Percentiles rank a stretch among this genome's conserved stretches.
Conservation (phyloP, 1,140 invertebrate species). For the Vanessa atalanta region DNA sequence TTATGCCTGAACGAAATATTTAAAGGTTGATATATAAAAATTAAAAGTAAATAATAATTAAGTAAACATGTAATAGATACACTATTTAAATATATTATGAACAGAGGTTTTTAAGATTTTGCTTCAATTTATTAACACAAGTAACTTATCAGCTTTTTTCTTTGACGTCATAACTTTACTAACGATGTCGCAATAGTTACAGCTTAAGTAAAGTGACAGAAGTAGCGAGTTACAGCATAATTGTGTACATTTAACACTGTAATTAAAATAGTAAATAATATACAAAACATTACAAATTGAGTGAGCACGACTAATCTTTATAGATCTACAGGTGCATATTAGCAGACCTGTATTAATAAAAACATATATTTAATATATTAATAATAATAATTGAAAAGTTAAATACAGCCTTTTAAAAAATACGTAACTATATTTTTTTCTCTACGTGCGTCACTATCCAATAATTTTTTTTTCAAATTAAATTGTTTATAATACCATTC, state of each 20-base stretch:
- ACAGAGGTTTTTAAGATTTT: no score
- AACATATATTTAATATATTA: background rate
- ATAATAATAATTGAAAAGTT: background rate
- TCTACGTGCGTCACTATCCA: no score
- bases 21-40: no score
- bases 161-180: background rate
- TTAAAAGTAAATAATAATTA: no score
- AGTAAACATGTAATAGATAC: no score
- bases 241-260: constrained; percentile 58
- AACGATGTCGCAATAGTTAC: background rate
- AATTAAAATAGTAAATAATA: constrained; percentile 66
- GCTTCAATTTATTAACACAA: no score
- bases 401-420: background rate
- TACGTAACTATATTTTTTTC: no score
- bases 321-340: constrained; percentile 26
- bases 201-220: constrained; percentile 48
- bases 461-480: no score
- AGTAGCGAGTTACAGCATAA: constrained; percentile 57
- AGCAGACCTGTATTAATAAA: background rate
- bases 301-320: constrained; percentile 8
- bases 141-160: background rate
- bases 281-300: constrained; percentile 47
- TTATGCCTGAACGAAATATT: no score
- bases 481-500: no score
- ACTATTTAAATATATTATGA: no score